Conservation (phyloP, 2,797 vertebrate species). For the Chiloscyllium punctatum region DNA sequence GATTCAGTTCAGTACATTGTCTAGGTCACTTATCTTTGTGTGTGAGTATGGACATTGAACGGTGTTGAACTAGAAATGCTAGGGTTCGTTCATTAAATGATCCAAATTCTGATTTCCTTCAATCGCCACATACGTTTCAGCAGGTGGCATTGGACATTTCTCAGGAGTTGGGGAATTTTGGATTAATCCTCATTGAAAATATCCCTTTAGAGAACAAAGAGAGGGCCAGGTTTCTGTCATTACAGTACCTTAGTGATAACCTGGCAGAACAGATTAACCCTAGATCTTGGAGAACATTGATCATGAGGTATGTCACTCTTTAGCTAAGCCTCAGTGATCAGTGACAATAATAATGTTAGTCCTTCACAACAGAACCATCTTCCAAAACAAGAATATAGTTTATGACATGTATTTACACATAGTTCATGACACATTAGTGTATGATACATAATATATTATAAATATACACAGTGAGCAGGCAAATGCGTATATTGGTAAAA, state of each 20-base stretch:
- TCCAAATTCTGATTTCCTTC: background rate
- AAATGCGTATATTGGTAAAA: background rate
- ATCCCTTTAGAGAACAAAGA: background rate
- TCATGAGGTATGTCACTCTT: background rate
- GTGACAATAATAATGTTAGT: background rate
- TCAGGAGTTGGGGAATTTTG: background rate
- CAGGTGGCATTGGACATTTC: background rate
- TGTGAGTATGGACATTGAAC: background rate
- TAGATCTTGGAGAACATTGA: background rate
- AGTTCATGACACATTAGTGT: too few species aligned
- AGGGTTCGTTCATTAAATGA: too few species aligned
- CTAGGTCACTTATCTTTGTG: too few species aligned
- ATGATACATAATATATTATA: background rate
- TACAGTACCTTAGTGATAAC: background rate
- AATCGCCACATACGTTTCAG: background rate
- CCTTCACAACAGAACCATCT: background rate
- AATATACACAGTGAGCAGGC: background rate
- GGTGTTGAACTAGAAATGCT: background rate
- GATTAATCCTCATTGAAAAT: background rate
- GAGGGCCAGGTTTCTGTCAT: background rate
- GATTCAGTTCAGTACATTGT: too few species aligned
- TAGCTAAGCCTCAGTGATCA: background rate
- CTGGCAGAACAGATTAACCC: background rate
- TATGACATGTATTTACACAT: too few species aligned
- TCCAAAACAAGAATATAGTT: background rate